Conservation (phyloP, 2,113 vertebrate species). For the Indicator maculatus region DNA sequence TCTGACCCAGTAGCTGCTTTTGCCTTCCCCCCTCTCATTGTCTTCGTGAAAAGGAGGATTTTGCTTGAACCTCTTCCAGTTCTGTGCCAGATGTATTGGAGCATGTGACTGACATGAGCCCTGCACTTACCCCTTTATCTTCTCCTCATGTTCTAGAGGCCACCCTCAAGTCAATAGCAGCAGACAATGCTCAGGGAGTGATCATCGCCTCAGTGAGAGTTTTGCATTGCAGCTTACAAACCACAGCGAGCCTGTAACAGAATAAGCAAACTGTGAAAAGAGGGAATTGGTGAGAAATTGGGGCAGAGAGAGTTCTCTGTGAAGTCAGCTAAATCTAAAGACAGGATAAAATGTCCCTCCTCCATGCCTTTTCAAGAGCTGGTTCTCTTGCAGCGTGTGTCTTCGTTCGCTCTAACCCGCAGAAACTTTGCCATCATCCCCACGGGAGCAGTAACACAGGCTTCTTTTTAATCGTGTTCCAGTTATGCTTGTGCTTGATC, state of each 20-base stretch:
- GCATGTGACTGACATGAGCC: background rate
- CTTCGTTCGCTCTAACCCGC: background rate
- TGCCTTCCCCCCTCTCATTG: background rate
- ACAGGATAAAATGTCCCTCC: background rate
- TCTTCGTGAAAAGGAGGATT: background rate
- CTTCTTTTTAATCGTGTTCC: background rate
- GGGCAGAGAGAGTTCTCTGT: background rate
- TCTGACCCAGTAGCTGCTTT: background rate
- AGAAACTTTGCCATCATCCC: background rate
- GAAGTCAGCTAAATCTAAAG: background rate
- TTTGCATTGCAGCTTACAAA: background rate
- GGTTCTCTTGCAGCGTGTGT: background rate
- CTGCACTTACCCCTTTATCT: background rate
- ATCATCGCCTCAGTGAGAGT: background rate
- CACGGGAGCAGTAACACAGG: background rate
- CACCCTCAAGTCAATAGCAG: background rate
- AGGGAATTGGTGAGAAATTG: background rate
- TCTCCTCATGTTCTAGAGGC: background rate
- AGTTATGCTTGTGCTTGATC: background rate
- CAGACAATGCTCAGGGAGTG: background rate
- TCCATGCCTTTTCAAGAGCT: background rate
- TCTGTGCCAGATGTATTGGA: background rate
- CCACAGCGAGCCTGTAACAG: rapidly evolving
- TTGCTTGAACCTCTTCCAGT: background rate
- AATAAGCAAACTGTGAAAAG: background rate